phyloP scores from a whole-genome alignment of 2,113 vertebrate species.

The Chascanopsetta lugubris region DNA sequence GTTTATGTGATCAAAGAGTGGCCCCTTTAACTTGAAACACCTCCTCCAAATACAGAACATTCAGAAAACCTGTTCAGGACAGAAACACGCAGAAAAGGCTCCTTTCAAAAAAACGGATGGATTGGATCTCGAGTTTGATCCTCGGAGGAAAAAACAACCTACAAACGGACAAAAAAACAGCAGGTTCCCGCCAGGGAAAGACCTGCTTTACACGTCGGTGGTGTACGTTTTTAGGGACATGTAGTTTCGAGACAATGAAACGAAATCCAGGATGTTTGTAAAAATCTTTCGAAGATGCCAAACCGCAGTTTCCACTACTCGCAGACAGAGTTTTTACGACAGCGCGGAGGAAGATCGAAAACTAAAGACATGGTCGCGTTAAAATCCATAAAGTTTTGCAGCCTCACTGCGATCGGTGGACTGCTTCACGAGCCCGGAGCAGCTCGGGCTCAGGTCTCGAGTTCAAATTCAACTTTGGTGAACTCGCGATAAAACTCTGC shows the following conservation, averaged over 20 bases:
- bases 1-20: too few species aligned
- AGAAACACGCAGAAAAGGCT: too few species aligned
- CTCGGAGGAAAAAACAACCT: too few species aligned
- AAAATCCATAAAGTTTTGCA: background rate
- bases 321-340: background rate
- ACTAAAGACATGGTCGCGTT: background rate
- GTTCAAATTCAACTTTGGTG: background rate
- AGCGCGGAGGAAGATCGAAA: background rate
- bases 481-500: too few species aligned
- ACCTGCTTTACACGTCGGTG: background rate
- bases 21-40: too few species aligned
- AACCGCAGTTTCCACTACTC: slow-evolving; percentile 1
- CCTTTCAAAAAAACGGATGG: too few species aligned
- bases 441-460: background rate
- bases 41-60: too few species aligned
- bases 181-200: background rate
- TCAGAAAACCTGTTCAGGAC: too few species aligned
- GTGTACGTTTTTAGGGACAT: background rate
- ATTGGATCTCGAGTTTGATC: too few species aligned
- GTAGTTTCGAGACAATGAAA: slow-evolving; percentile 6
- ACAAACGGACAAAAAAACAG: background rate
- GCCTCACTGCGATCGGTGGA: background rate
- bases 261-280: background rate
- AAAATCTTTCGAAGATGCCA: background rate
- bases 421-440: background rate